Conservation (phyloP, 2,888 invertebrate species). For the Stenoptilia bipunctidactyla region DNA sequence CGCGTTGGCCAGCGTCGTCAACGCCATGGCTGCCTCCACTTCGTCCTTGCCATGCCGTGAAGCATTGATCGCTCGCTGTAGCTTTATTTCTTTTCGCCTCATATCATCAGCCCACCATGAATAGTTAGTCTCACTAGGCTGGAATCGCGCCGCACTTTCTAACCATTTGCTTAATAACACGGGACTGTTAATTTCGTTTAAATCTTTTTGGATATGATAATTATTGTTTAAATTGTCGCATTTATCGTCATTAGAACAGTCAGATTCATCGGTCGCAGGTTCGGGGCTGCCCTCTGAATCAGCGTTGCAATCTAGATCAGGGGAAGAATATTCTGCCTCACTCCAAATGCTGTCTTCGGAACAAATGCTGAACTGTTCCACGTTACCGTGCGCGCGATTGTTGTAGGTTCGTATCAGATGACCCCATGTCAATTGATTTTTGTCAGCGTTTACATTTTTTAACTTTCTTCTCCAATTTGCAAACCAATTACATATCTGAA, state of each 20-base stretch:
- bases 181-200: slow-evolving; percentile 58
- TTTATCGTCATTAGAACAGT: slow-evolving; percentile 36
- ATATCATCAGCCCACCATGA: slow-evolving; percentile 73
- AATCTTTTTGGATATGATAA: slow-evolving; percentile 27
- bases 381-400: slow-evolving; percentile 81
- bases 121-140: slow-evolving; percentile 79
- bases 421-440: slow-evolving; percentile 79
- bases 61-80: slow-evolving; percentile 32
- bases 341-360: slow-evolving; percentile 86
- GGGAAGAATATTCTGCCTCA: slow-evolving; percentile 63
- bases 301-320: slow-evolving; percentile 30
- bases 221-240: slow-evolving; percentile 31
- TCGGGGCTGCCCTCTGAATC: slow-evolving; percentile 27
- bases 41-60: slow-evolving; percentile 76
- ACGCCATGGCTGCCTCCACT: slow-evolving; percentile 81
- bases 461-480: slow-evolving; percentile 86
- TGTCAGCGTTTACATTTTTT: slow-evolving; percentile 80
- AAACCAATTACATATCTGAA: slow-evolving; percentile 83
- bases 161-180: slow-evolving; percentile 81
- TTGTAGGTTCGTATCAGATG: slow-evolving; percentile 81
- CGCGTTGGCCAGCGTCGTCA: slow-evolving; percentile 75
- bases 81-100: slow-evolving; percentile 37
- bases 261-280: slow-evolving; percentile 38
- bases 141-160: slow-evolving; percentile 80
- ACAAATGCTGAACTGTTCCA: slow-evolving; percentile 84